These are phyloP conservation scores for Epistrophe grossulariae DNA, from an alignment of 2,888 invertebrate species.

Conservation along the genomic window DNA sequence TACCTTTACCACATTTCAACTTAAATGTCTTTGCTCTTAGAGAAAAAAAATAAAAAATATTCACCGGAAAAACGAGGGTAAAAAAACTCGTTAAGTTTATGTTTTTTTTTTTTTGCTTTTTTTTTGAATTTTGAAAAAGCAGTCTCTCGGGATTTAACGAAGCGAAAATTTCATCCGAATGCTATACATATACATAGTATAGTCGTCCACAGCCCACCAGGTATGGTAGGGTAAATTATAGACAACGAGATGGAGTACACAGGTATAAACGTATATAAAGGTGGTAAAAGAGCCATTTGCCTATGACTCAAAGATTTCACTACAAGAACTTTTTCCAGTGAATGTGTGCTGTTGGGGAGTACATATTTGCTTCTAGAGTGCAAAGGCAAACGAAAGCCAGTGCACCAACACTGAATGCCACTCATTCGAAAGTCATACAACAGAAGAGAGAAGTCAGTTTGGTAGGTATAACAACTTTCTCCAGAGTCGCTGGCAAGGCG, in stretches of 20 bases:
- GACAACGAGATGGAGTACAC: conserved; percentile 16
- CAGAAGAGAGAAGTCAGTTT: conserved; percentile 54
- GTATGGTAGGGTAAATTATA: background rate
- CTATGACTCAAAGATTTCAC: conserved; percentile 63
- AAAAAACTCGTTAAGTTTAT: conserved; percentile 52
- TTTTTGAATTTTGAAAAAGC: conserved; percentile 41
- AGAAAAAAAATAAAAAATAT: conserved; percentile 23
- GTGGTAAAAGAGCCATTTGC: conserved; percentile 55
- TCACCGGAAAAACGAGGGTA: conserved; percentile 17
- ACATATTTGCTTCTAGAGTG: conserved; percentile 38
- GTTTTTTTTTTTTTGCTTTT: conserved; percentile 31
- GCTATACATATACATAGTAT: conserved; percentile 3
- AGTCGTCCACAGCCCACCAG: background rate
- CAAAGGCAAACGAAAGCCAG: conserved; percentile 49
- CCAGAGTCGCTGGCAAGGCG: background rate
- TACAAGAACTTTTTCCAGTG: conserved; percentile 43
- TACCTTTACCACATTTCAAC: conserved; percentile 62
- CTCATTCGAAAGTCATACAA: conserved; percentile 70
- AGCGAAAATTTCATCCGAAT: conserved; percentile 63
- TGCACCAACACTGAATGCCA: conserved; percentile 45
- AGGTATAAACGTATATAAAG: background rate
- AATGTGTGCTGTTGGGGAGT: conserved; percentile 46
- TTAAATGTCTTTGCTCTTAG: conserved; percentile 61
- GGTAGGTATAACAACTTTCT: conserved; percentile 34
- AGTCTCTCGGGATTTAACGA: conserved; percentile 68